These are phyloP conservation scores for Sabellastarte sp. DNA, from an alignment of 2,888 invertebrate genomes.

Conservation along the genomic window DNA sequence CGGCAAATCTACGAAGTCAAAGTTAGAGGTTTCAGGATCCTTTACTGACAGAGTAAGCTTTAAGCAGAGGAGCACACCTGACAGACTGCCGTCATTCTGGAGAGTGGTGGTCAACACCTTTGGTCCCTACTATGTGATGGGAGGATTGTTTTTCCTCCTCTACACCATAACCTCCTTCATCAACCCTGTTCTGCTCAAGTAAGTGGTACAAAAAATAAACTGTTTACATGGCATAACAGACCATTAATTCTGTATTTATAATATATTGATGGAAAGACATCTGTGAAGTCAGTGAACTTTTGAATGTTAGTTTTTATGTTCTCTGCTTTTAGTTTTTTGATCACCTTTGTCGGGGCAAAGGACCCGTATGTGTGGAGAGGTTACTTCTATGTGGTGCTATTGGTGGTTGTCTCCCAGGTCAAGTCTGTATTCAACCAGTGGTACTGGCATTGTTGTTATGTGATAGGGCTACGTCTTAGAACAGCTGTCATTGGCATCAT, in stretches of 20 bases:
- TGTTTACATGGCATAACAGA: too few relatives aligned
- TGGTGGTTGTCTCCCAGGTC: conserved; percentile 74
- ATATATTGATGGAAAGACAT: too few relatives aligned
- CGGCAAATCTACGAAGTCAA: too few relatives aligned
- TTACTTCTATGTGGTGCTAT: conserved; percentile 73
- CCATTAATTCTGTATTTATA: background rate
- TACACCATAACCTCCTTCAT: conserved; percentile 17
- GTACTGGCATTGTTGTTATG: conserved; percentile 78
- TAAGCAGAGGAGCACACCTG: too few relatives aligned
- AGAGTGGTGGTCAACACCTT: conserved; percentile 9
- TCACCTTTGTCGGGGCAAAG: conserved; percentile 37
- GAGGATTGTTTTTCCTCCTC: conserved; percentile 13
- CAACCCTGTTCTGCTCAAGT: conserved; percentile 19
- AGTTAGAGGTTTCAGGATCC: too few relatives aligned
- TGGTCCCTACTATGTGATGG: conserved; percentile 17
- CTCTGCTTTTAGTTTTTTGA: conserved; percentile 40
- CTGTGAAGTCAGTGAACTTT: too few relatives aligned
- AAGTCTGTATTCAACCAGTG: conserved; percentile 85
- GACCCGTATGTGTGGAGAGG: conserved; percentile 77
- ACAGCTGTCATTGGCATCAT: conserved; percentile 86
- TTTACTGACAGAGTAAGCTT: too few relatives aligned
- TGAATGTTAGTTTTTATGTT: background rate
- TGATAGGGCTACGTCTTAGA: conserved; percentile 85
- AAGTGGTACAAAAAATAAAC: too few relatives aligned
- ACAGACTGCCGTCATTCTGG: conserved; percentile 13